phyloP scores from a whole-genome alignment of 2,113 vertebrate species.

The Columba livia region DNA sequence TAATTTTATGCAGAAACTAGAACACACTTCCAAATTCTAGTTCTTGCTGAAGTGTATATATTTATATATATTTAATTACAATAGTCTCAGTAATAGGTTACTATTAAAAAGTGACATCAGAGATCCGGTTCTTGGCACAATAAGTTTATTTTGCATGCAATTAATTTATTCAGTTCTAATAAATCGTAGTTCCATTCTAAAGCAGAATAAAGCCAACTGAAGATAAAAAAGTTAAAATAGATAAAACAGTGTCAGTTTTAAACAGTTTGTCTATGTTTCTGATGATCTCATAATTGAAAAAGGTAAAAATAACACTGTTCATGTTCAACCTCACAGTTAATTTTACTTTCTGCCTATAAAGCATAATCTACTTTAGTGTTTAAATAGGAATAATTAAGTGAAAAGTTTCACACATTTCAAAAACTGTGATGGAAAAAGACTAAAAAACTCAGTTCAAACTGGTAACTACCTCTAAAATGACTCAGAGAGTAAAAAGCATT shows the following conservation, averaged over 20 bases:
- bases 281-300: not conserved
- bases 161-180: not conserved
- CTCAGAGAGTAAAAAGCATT: not conserved
- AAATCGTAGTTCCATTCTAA: not conserved
- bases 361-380: not conserved
- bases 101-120: not conserved
- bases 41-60: not conserved
- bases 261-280: not conserved
- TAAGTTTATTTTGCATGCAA: not conserved
- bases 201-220: not conserved
- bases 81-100: not conserved
- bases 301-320: not conserved
- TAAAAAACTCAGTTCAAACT: not conserved
- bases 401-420: not conserved
- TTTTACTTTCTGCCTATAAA: not conserved
- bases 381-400: not conserved
- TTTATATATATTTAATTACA: not conserved
- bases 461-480: not conserved
- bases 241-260: not conserved
- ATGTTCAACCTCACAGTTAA: not conserved
- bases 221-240: not conserved
- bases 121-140: not conserved
- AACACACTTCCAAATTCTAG: not conserved
- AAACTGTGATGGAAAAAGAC: not conserved
- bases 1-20: not conserved